Base-by-base conservation (phyloP, 2,888 invertebrate species). In the Macrostomum cliftonense region DNA sequence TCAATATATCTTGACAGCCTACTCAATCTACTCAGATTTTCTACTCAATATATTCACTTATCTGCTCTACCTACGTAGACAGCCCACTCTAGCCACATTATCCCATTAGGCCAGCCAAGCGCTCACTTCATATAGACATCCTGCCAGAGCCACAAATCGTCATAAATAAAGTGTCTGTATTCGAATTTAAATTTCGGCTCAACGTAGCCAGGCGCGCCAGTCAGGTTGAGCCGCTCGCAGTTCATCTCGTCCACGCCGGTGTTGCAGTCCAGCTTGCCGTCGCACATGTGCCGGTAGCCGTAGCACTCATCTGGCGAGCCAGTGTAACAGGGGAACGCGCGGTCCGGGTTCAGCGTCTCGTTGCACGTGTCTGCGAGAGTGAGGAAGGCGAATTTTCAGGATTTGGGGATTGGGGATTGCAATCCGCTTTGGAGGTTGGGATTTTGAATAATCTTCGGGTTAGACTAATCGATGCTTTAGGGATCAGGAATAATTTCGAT, bases 131-230 rank as follows among this genome's bases (percentile, higher is more conserved):
- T 61, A 57, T 65, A 66, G 52, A 61, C 58, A 50, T 91, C 89
- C 54, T 80, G 79, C 89, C 91, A 91, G 47, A 89, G 72, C 89
- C 91, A 93, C 51, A 83, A 82, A 52, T 84, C 84, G 70, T 88
- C 86, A 61, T 88, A 28, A 7, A 28, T 86, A 70, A 88, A 91
- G 64, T 87, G 83, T 0, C 89, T 76, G 63, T 83, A 81, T 28
- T 28, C 28, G 28, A 28, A 28, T 28, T 28, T 28, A 9, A 28
- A 28, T 28, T 28, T 28, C 28, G 28, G 28, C 28, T 28, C 28
- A 28, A 28, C 28, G 28, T 28, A 28, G 28, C 28, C 28, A 9
- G 28, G 28, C 28, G 28, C 28, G 28, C 28, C 9, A 28, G 28
- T 28, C 28, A 28, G 9, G 28, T 28, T 28, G 28, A 28, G 5